Conservation (phyloP, 2,113 vertebrate species). For the Gnathonemus echidnorhynchus region DNA sequence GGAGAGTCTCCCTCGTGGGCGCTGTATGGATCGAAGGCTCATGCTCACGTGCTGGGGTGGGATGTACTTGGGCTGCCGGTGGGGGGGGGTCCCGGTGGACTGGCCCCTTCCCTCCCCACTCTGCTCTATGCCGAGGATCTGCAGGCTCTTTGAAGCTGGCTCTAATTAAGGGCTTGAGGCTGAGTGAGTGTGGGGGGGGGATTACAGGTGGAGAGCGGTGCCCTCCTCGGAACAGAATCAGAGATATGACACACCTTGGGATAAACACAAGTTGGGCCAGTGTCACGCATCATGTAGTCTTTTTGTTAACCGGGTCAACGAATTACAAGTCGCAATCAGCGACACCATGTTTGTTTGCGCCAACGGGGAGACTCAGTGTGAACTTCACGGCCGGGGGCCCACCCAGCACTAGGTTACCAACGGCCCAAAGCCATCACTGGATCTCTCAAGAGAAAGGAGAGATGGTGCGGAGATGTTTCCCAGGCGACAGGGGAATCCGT, state of each 20-base stretch:
- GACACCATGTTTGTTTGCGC: not conserved
- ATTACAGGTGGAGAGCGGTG: conserved; percentile 1
- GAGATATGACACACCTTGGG: too few relatives aligned
- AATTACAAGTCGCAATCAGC: not conserved
- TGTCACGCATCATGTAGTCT: not conserved
- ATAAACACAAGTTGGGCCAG: not conserved
- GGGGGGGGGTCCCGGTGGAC: not conserved
- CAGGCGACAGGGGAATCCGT: not conserved
- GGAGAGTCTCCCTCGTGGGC: not conserved
- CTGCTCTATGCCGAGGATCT: not conserved
- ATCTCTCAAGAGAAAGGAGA: not conserved
- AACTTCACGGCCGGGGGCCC: not conserved
- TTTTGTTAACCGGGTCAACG: not conserved
- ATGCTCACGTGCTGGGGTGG: not conserved
- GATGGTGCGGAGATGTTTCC: not conserved
- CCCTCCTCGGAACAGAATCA: not conserved
- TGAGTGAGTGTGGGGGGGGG: not conserved
- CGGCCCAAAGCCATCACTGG: not conserved
- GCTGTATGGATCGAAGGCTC: not conserved
- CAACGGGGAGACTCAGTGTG: not conserved
- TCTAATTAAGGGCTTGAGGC: conserved; percentile 1
- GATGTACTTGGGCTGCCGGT: not conserved
- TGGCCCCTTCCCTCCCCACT: not conserved
- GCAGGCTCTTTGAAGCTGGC: not conserved
- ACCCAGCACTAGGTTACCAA: not conserved